Evolutionary conservation across 1,140 invertebrate genomes (phyloP), one percentile per base, ranked within the genome.

Genomic region (Pseudomyrmex flavicornis): DNA sequence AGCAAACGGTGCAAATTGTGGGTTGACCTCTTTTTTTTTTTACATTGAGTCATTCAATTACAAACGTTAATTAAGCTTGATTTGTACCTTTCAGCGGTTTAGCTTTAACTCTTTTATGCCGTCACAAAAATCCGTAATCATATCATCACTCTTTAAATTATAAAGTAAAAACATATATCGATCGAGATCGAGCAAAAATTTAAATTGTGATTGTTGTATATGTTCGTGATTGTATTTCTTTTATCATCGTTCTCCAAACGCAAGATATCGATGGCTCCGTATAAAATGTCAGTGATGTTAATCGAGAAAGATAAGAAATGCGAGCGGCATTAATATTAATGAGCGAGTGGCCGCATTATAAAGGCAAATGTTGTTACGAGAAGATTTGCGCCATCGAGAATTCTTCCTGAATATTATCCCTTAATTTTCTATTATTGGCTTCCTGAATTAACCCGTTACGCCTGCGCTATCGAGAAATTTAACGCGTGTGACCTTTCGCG

Each of bases 301-400:
- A 79, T 79, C 65, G 52, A 59, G 65, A 79, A 58, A 70, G 76
- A 35, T 35, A 79, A 79, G 65, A 26, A 69, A 79, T 58, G 50
- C 52, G 52, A 70, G 20, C 75, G 10, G 35, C 52, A 79, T 79
- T 79, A 79, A 82, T 73, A 82, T 73, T 73, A 75, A 82, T 62
- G 70, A 20, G 22, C 13, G 8, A 52, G 17, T 35, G 20, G 58
- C 2, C 22, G 46, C 26, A 74, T 82, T 82, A 74, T 5, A 63
- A 75, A 82, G 50, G 70, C 70, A 61, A 74, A 82, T 82, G 59
- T 26, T 10, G 5, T 69, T 26, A 65, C 35, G 52, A 48, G 44
- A 20, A 12, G 65, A 17, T 35, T 48, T 35, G 35, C 35, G 26
- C n/a, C n/a, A 54, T 56, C 48, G 44, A 59, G 65, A 48, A 59